Percentiles rank a stretch among this genome's conserved stretches.
Conservation (phyloP, 1,140 invertebrate genomes). For the Zaprionus inermis region DNA sequence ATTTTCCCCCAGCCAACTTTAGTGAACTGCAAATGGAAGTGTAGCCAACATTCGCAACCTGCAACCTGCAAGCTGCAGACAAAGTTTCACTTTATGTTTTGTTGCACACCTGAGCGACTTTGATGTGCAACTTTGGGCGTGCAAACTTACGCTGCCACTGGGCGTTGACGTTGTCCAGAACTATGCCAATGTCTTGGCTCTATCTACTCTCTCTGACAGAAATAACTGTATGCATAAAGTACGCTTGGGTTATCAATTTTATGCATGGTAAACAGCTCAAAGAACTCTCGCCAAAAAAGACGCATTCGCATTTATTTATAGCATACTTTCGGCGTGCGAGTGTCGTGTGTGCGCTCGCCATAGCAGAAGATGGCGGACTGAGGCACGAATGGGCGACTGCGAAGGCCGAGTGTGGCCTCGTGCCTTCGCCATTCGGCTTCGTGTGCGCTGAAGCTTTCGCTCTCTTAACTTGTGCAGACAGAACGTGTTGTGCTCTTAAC, state of each 20-base stretch:
- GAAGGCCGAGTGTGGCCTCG: slow-evolving; percentile 16
- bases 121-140: slow-evolving; percentile 38
- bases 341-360: slow-evolving; percentile 17
- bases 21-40: slow-evolving; percentile 12
- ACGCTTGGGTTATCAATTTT: slow-evolving; percentile 44
- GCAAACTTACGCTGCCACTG: slow-evolving; percentile 6
- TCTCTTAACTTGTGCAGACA: slow-evolving; percentile 54
- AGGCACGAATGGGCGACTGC: slow-evolving; percentile 17
- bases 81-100: slow-evolving; percentile 55
- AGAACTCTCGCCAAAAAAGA: slow-evolving; percentile 9
- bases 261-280: slow-evolving; percentile 20
- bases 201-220: not conserved
- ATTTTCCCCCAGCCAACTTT: not conserved
- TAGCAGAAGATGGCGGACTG: slow-evolving; percentile 24
- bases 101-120: slow-evolving; percentile 66
- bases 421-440: no score
- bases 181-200: slow-evolving; percentile 64
- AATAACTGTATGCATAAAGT: slow-evolving; percentile 1
- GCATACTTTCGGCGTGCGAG: slow-evolving; percentile 34
- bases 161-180: slow-evolving; percentile 42
- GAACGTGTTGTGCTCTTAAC: slow-evolving; percentile 20
- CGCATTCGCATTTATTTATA: slow-evolving; percentile 6
- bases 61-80: slow-evolving; percentile 34
- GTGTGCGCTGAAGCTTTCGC: slow-evolving; percentile 27
- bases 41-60: no score